Percentiles rank a stretch among this genome's conserved stretches.
phyloP scores from a whole-genome alignment of 1,140 invertebrate genomes.

The Anastrepha ludens region DNA sequence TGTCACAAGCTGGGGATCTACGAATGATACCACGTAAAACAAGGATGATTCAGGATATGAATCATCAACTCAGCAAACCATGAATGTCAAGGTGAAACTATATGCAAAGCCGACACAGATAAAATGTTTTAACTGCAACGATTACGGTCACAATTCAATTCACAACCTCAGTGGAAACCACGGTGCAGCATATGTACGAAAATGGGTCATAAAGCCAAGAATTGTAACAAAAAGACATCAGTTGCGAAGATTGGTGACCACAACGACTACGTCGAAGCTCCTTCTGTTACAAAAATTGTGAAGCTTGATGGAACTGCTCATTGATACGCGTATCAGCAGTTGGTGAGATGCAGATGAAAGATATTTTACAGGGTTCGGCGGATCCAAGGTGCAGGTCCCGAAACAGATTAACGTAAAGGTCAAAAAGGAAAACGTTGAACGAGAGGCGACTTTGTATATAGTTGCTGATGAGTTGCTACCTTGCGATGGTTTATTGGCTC shows the following conservation, averaged over 20 bases:
- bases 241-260: slow-evolving; percentile 23
- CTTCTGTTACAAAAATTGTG: background rate
- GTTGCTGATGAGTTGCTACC: background rate
- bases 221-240: background rate
- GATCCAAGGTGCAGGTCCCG: background rate
- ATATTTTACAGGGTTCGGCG: background rate
- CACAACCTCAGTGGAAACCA: background rate
- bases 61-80: background rate
- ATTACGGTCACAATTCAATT: background rate
- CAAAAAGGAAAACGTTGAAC: background rate
- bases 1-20: background rate
- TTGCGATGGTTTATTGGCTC: slow-evolving; percentile 14
- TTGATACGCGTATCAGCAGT: no score
- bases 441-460: slow-evolving; percentile 8
- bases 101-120: background rate
- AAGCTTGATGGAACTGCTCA: no score
- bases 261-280: background rate
- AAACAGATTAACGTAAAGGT: background rate
- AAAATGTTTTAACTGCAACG: slow-evolving; percentile 34
- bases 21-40: background rate
- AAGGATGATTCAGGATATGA: background rate
- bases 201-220: slow-evolving; percentile 4
- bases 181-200: slow-evolving; percentile 11
- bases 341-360: background rate
- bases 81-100: background rate